Evolutionary conservation across 1,140 invertebrate genomes (phyloP), one percentile per base, ranked within the genome.

Genomic region (Coenobita brevimanus): DNA sequence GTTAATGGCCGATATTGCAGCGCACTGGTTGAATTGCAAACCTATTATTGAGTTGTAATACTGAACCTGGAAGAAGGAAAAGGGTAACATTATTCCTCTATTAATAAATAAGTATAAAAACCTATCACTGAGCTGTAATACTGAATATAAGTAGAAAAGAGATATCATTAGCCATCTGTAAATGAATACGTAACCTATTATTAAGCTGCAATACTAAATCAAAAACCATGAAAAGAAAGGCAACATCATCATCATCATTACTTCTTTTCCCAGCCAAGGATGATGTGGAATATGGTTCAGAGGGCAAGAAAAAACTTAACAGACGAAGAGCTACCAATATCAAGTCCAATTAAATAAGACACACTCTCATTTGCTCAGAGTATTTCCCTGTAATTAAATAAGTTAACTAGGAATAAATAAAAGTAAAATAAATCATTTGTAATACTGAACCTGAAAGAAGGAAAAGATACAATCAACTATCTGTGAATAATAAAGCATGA

Each of bases 141-240:
- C n/a, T n/a, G n/a, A n/a, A n/a, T n/a, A n/a, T n/a, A n/a, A n/a
- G n/a, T n/a, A n/a, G n/a, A n/a, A n/a, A n/a, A n/a, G n/a, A n/a
- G n/a, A n/a, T n/a, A n/a, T n/a, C n/a, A n/a, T n/a, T n/a, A n/a
- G n/a, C n/a, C n/a, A n/a, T n/a, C n/a, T n/a, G n/a, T n/a, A n/a
- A n/a, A n/a, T n/a, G n/a, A n/a, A n/a, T n/a, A n/a, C n/a, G n/a
- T n/a, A n/a, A n/a, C n/a, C n/a, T n/a, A n/a, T n/a, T n/a, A n/a
- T n/a, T n/a, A n/a, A n/a, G n/a, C n/a, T n/a, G n/a, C n/a, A n/a
- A n/a, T n/a, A n/a, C n/a, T n/a, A 90, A 57, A 60, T 90, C 89
- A 69, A 85, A 87, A 43, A 90, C 60, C 89, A 90, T 90, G 46
- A 88, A 90, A 36, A 88, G 82, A 30, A 90, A 80, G 30, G 88